Percentiles rank a stretch among this genome's conserved stretches.
Evolutionary conservation across 2,888 invertebrate genomes (phyloP).

Genomic region (Ochropleura leucogaster): DNA sequence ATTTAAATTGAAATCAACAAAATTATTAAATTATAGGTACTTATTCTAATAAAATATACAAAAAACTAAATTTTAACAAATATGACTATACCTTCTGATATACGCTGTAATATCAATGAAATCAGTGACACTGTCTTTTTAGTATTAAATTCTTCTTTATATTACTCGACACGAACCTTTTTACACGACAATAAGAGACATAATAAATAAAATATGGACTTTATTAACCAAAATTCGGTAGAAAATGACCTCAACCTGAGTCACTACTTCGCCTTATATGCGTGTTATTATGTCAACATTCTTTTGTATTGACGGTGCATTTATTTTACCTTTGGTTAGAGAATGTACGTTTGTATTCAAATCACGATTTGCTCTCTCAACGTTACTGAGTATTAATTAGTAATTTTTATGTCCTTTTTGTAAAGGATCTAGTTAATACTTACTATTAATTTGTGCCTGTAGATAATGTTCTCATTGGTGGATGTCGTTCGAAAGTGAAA

Average conservation of each 20-base stretch:
- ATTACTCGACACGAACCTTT: not conserved
- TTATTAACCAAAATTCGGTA: slow-evolving; percentile 49
- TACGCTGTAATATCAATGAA: no score
- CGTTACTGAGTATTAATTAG: not conserved
- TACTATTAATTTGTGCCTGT: not conserved
- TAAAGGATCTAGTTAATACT: not conserved
- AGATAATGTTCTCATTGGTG: not conserved
- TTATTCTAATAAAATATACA: no score
- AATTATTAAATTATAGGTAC: no score
- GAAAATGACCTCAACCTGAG: slow-evolving; percentile 53
- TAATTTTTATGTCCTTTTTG: not conserved
- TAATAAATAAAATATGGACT: slow-evolving; percentile 38
- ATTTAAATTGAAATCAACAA: no score
- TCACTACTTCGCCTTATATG: slow-evolving; percentile 62
- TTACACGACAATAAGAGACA: slow-evolving; percentile 5
- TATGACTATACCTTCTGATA: no score
- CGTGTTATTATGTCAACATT: slow-evolving; percentile 65
- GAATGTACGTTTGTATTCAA: slow-evolving; percentile 22
- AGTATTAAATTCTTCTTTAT: not conserved
- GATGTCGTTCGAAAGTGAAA: not conserved
- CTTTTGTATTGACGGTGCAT: slow-evolving; percentile 66
- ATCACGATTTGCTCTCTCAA: slow-evolving; percentile 10
- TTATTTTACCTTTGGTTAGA: slow-evolving; percentile 53
- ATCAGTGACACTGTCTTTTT: not conserved
- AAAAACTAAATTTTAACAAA: no score